These are phyloP conservation scores for Riparia riparia DNA, from an alignment of 2,113 vertebrate genomes.

Conservation along the genomic window DNA sequence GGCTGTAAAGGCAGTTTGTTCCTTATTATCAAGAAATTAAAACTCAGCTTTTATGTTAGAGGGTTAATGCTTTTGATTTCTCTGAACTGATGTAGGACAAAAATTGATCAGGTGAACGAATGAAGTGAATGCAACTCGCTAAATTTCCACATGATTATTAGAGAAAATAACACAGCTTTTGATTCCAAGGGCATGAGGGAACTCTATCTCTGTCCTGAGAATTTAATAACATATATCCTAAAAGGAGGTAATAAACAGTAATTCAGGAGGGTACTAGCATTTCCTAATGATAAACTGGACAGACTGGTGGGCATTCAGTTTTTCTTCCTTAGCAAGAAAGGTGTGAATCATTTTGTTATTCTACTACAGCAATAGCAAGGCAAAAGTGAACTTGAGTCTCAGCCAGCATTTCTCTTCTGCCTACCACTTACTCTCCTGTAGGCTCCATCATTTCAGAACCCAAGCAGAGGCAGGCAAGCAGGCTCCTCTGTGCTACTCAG, in stretches of 20 bases:
- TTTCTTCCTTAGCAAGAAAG: background rate
- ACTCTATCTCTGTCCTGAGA: background rate
- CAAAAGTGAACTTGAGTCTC: background rate
- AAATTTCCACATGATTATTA: background rate
- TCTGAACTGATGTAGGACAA: background rate
- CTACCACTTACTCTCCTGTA: background rate
- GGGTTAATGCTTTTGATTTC: background rate
- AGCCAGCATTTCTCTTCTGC: background rate
- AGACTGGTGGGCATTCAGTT: background rate
- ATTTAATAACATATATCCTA: background rate
- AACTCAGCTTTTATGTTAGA: background rate
- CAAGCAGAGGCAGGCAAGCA: background rate
- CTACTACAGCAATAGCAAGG: background rate
- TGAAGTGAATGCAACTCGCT: background rate
- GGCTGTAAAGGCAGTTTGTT: background rate
- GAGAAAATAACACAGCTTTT: background rate
- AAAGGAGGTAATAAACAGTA: background rate
- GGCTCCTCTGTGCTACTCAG: background rate
- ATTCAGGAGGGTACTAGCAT: background rate
- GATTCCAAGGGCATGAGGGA: background rate
- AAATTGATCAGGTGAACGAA: background rate
- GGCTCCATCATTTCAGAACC: background rate
- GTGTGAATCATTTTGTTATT: background rate
- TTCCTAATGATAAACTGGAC: background rate
- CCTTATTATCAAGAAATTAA: background rate